Conservation (phyloP, 1,140 invertebrate genomes). For the Micrasema minimum region DNA sequence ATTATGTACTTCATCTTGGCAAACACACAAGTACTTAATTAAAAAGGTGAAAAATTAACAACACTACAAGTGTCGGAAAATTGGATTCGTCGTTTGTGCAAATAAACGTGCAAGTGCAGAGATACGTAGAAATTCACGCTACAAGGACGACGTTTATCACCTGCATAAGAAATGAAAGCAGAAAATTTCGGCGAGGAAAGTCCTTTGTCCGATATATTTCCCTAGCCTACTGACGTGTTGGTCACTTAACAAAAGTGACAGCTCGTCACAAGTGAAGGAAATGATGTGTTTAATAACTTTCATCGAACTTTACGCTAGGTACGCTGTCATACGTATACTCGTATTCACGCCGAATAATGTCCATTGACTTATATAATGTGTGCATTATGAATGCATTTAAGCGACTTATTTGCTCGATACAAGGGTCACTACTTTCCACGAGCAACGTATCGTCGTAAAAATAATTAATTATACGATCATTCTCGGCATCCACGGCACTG, state of each 20-base stretch:
- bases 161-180: slow-evolving; percentile 32
- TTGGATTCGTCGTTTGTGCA: slow-evolving; percentile 17
- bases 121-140: slow-evolving; percentile 5
- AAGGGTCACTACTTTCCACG: slow-evolving; percentile 40
- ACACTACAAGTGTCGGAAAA: slow-evolving; percentile 6
- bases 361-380: slow-evolving; percentile 41
- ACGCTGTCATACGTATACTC: slow-evolving; percentile 28
- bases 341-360: slow-evolving; percentile 37
- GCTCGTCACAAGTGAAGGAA: slow-evolving; percentile 41
- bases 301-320: slow-evolving; percentile 33
- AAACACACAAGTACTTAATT: slow-evolving; percentile 42
- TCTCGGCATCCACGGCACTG: slow-evolving; percentile 23
- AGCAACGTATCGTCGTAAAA: slow-evolving; percentile 21
- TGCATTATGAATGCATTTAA: slow-evolving; percentile 43
- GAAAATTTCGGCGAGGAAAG: slow-evolving; percentile 12
- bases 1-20: slow-evolving; percentile 38
- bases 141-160: slow-evolving; percentile 31
- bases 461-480: slow-evolving; percentile 35
- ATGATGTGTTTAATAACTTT: slow-evolving; percentile 44
- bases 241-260: slow-evolving; percentile 36
- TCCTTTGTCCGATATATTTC: slow-evolving; percentile 38
- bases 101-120: slow-evolving; percentile 21
- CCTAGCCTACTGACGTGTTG: slow-evolving; percentile 29
- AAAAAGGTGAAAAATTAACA: neutral
- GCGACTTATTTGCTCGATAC: slow-evolving; percentile 39